Evolutionary conservation across 2,113 vertebrate species (phyloP).

Genomic region (Ailuropoda melanoleuca): DNA sequence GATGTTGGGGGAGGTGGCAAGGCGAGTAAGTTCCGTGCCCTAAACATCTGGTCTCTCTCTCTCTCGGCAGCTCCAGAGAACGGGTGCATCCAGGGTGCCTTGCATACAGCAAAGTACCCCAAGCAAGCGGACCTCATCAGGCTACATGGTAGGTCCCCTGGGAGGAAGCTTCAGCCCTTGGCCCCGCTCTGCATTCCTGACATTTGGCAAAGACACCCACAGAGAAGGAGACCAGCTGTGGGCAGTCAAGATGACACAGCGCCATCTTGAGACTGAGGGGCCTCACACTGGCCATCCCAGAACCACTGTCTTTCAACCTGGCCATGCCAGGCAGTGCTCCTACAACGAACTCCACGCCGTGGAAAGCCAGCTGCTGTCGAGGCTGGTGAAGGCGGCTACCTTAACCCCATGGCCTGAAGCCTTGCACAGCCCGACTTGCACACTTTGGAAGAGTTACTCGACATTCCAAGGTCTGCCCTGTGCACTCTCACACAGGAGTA

Average conservation of each 20-base stretch:
- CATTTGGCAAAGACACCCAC: background rate
- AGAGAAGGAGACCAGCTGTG: background rate
- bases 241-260: background rate
- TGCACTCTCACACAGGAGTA: accelerated
- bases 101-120: background rate
- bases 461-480: background rate
- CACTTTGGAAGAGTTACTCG: background rate
- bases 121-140: background rate
- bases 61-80: background rate
- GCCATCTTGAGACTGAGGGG: background rate
- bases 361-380: background rate
- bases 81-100: background rate
- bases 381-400: background rate
- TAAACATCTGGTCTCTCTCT: background rate
- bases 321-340: background rate
- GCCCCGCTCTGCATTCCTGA: background rate
- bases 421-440: background rate
- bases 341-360: background rate
- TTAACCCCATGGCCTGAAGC: background rate
- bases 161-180: background rate
- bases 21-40: background rate
- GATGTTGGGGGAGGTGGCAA: background rate
- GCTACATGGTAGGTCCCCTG: background rate
- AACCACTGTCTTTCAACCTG: background rate
- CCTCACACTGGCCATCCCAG: background rate